phyloP scores from a whole-genome alignment of 2,888 invertebrate species.

The Synanthedon tipuliformis region DNA sequence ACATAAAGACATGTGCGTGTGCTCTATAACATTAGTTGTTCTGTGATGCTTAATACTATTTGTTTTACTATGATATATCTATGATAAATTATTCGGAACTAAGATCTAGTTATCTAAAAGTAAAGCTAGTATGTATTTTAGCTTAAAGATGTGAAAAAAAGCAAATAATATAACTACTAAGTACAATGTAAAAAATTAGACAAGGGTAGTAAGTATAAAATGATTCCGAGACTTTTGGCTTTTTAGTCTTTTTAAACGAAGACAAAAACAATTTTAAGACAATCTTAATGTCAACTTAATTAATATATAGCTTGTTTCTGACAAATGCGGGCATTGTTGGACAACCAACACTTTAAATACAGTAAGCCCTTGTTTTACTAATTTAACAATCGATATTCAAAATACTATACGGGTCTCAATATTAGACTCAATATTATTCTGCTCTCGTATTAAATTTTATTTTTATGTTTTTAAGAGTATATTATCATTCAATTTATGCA shows the following conservation, averaged over 20 bases:
- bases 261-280: conserved; percentile 47
- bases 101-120: too few species aligned
- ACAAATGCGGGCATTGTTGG: conserved; percentile 53
- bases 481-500: conserved; percentile 6
- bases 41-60: too few species aligned
- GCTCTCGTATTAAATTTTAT: conserved; percentile 2
- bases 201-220: too few species aligned
- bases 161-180: too few species aligned
- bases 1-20: too few species aligned
- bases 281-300: conserved; percentile 57
- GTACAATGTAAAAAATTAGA: too few species aligned
- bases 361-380: conserved; percentile 29
- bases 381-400: conserved; percentile 40
- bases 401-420: conserved; percentile 41
- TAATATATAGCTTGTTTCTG: conserved; percentile 54
- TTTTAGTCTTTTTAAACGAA: conserved; percentile 22
- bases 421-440: conserved; percentile 6
- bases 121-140: too few species aligned
- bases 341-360: conserved; percentile 20
- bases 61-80: too few species aligned
- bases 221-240: too few species aligned
- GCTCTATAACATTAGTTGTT: conserved; percentile 4
- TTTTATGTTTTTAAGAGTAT: too few species aligned
- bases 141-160: too few species aligned
- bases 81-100: too few species aligned